Conservation (phyloP, 2,797 vertebrate genomes). For the Tarsius wallacei region DNA sequence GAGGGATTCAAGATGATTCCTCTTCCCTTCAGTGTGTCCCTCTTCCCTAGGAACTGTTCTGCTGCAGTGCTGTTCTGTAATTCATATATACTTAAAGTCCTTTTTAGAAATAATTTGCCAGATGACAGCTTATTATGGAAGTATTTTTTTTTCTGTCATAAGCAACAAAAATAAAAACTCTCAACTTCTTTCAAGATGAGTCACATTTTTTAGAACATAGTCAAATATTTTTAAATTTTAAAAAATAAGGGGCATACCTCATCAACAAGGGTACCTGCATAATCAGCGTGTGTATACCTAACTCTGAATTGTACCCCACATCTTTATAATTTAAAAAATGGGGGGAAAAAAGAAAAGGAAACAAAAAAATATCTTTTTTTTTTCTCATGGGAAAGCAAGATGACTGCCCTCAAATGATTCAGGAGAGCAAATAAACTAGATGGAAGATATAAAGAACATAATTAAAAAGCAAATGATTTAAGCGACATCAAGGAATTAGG, state of each 20-base stretch:
- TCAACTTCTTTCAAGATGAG: constrained; percentile 32
- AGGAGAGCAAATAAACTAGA: not conserved
- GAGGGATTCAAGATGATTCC: not conserved
- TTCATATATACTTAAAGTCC: not conserved
- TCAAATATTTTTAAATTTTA: constrained; percentile 12
- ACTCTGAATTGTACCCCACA: too few relatives aligned
- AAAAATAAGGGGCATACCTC: not conserved
- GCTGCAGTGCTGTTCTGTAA: not conserved
- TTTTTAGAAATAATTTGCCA: constrained; percentile 52
- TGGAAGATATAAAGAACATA: not conserved
- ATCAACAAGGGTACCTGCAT: too few relatives aligned
- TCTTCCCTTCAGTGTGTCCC: not conserved
- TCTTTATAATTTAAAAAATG: too few relatives aligned
- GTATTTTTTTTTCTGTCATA: constrained; percentile 41
- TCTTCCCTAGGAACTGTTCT: not conserved
- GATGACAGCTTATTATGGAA: constrained; percentile 38
- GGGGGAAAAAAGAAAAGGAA: too few relatives aligned
- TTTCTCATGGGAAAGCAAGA: not conserved
- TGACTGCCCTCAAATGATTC: not conserved
- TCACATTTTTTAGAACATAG: constrained; percentile 61
- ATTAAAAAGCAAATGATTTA: constrained; percentile 52
- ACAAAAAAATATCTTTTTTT: not conserved
- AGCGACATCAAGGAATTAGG: not conserved
- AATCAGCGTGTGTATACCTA: too few relatives aligned
- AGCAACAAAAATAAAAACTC: constrained; percentile 58